A percentile compares a stretch with the other conserved stretches of the same genome.
Conservation (phyloP, 1,140 invertebrate species). For the Cylas formicarius region DNA sequence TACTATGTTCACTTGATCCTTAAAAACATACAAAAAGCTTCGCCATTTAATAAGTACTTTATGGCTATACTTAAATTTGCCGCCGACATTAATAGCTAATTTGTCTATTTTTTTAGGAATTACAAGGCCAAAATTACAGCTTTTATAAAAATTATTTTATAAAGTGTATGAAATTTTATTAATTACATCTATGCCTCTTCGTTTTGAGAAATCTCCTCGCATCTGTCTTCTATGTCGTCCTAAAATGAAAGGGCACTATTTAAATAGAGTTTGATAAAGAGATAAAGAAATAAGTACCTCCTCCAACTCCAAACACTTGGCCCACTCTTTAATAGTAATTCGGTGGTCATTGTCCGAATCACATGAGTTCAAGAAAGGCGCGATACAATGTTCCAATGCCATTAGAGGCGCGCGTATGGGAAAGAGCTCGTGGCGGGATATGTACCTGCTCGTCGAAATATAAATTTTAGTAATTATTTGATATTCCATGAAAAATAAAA, state of each 20-base stretch:
- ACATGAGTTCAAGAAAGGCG: slow-evolving; percentile 87
- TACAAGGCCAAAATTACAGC: background rate
- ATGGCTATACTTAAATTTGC: too few relatives aligned
- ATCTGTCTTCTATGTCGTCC: slow-evolving; percentile 54
- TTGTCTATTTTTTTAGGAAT: too few relatives aligned
- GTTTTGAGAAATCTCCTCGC: slow-evolving; percentile 48
- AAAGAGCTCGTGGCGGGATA: slow-evolving; percentile 90
- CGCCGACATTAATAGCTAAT: too few relatives aligned
- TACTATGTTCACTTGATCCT: too few relatives aligned
- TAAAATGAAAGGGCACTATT: slow-evolving; percentile 36
- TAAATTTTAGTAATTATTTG: background rate
- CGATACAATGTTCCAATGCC: slow-evolving; percentile 90
- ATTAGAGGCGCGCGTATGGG: slow-evolving; percentile 87
- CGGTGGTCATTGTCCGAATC: slow-evolving; percentile 81
- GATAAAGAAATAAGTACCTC: slow-evolving; percentile 46
- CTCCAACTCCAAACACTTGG: slow-evolving; percentile 78
- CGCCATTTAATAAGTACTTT: too few relatives aligned
- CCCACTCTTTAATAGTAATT: slow-evolving; percentile 87
- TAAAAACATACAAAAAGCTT: too few relatives aligned
- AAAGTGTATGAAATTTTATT: background rate
- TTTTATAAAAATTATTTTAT: slow-evolving; percentile 4
- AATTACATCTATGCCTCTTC: slow-evolving; percentile 21
- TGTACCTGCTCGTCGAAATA: slow-evolving; percentile 46
- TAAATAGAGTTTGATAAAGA: background rate
- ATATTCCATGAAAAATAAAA: background rate